These are phyloP conservation scores for Perizoma affinitatum DNA, from an alignment of 2,888 invertebrate genomes.

Conservation along the genomic window DNA sequence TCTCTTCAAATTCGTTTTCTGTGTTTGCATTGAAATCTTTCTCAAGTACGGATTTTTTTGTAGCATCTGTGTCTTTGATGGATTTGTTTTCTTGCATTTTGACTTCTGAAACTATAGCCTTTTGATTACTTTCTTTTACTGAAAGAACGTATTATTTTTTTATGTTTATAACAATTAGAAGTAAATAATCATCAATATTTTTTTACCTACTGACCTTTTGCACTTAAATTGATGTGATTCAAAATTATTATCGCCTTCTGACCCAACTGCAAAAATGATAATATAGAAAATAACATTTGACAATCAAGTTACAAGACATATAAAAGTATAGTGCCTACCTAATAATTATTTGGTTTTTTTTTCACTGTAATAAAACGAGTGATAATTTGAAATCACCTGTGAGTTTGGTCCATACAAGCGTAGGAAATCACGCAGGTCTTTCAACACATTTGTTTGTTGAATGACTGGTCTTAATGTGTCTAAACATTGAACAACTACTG, in stretches of 20 bases:
- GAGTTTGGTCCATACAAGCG: slow-evolving; percentile 52
- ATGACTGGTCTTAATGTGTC: slow-evolving; percentile 35
- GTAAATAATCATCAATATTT: not conserved
- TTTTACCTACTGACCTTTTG: slow-evolving; percentile 30
- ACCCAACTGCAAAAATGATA: slow-evolving; percentile 56
- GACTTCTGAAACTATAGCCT: slow-evolving; percentile 18
- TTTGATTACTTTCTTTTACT: slow-evolving; percentile 7
- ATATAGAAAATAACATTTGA: not conserved
- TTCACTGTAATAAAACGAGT: too few species aligned
- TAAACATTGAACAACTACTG: slow-evolving; percentile 54
- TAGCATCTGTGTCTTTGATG: not conserved
- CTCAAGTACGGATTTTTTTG: not conserved
- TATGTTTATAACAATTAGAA: not conserved
- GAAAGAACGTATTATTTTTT: not conserved
- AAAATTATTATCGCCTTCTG: slow-evolving; percentile 68
- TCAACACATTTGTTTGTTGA: slow-evolving; percentile 42
- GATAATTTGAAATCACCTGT: slow-evolving; percentile 45
- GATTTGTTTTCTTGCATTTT: slow-evolving; percentile 12
- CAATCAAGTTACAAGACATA: too few species aligned
- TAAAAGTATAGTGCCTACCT: too few species aligned
- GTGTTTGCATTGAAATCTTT: slow-evolving; percentile 11
- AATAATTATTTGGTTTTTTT: too few species aligned
- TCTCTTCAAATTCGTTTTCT: slow-evolving; percentile 42
- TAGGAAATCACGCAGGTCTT: slow-evolving; percentile 49
- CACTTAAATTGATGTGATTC: slow-evolving; percentile 47